Evolutionary conservation across 2,797 vertebrate species (phyloP).

Genomic region (Apogon hyalosoma): DNA sequence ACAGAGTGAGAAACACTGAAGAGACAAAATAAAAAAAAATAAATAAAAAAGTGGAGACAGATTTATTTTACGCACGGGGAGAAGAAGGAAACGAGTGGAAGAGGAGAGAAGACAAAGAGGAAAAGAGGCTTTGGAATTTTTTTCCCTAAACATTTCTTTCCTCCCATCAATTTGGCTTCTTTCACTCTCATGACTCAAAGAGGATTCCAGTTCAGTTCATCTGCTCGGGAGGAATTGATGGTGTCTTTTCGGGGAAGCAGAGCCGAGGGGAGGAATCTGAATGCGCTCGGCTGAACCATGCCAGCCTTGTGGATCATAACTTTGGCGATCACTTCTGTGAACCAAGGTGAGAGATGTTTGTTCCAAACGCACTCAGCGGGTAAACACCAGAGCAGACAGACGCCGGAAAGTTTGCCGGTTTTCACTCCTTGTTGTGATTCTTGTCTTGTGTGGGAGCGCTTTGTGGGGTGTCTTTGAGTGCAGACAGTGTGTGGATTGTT

Average conservation of each 20-base stretch:
- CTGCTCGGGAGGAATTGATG: slow-evolving; percentile 75
- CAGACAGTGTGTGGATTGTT: slow-evolving; percentile 13
- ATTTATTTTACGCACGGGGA: slow-evolving; percentile 61
- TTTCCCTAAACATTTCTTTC: not conserved
- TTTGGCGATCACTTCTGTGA: slow-evolving; percentile 80
- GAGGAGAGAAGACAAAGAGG: not conserved
- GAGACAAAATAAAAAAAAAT: not conserved
- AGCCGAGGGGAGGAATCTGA: slow-evolving; percentile 76
- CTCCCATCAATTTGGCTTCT: too few species aligned
- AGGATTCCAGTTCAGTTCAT: slow-evolving; percentile 68
- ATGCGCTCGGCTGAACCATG: slow-evolving; percentile 83
- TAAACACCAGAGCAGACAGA: not conserved
- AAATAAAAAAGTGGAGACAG: slow-evolving; percentile 58
- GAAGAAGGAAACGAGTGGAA: slow-evolving; percentile 24
- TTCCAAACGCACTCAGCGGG: not conserved
- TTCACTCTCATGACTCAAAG: slow-evolving; percentile 57
- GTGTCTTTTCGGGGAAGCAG: slow-evolving; percentile 68
- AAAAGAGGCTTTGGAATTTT: slow-evolving; percentile 25
- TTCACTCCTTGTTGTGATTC: not conserved
- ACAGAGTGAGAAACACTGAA: slow-evolving; percentile 32
- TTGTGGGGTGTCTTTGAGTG: slow-evolving; percentile 36
- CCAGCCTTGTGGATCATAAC: slow-evolving; percentile 82
- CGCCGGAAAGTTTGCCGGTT: slow-evolving; percentile 45
- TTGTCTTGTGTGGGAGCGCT: slow-evolving; percentile 27
- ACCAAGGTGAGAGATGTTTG: slow-evolving; percentile 76